phyloP scores from a whole-genome alignment of 1,140 invertebrate species.

The Drosophila leontia region DNA sequence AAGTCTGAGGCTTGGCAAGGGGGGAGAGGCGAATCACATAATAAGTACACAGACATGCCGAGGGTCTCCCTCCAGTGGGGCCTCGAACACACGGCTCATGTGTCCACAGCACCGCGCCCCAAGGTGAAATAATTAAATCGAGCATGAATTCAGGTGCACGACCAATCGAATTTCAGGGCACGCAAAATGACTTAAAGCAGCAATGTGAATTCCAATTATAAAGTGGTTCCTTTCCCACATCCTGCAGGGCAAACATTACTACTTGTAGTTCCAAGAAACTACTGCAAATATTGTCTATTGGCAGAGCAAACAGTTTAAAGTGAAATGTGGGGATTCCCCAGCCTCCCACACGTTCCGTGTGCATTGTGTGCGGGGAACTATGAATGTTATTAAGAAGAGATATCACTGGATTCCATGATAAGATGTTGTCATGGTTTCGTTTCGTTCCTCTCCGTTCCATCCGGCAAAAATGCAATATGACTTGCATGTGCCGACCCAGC shows the following conservation, averaged over 20 bases:
- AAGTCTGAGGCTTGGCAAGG: background rate
- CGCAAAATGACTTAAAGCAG: conserved; percentile 4
- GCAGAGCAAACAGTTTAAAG: conserved; percentile 10
- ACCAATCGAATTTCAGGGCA: conserved; percentile 30
- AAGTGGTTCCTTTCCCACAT: conserved; percentile 3
- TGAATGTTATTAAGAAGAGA: conserved; percentile 8
- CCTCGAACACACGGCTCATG: conserved; percentile 13
- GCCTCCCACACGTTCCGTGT: background rate
- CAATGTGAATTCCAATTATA: conserved; percentile 18
- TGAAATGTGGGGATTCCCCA: conserved; percentile 1
- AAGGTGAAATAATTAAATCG: conserved; percentile 45
- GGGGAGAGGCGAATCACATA: background rate
- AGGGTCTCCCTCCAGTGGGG: conserved; percentile 4
- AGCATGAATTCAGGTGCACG: conserved; percentile 12
- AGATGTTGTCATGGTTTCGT: conserved; percentile 30
- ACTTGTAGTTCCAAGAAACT: conserved; percentile 3
- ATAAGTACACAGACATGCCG: conserved; percentile 11
- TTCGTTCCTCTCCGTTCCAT: conserved; percentile 1
- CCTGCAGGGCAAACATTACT: conserved; percentile 2
- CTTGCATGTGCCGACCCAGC: conserved; percentile 19
- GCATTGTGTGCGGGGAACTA: conserved; percentile 8
- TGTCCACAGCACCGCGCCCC: conserved; percentile 10
- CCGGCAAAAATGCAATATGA: conserved; percentile 34
- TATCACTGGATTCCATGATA: conserved; percentile 33
- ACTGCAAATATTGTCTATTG: conserved; percentile 16